A percentile compares a stretch with the other conserved stretches of the same genome.
Conservation (phyloP, 1,140 invertebrate genomes). For the Drosophila pachea region DNA sequence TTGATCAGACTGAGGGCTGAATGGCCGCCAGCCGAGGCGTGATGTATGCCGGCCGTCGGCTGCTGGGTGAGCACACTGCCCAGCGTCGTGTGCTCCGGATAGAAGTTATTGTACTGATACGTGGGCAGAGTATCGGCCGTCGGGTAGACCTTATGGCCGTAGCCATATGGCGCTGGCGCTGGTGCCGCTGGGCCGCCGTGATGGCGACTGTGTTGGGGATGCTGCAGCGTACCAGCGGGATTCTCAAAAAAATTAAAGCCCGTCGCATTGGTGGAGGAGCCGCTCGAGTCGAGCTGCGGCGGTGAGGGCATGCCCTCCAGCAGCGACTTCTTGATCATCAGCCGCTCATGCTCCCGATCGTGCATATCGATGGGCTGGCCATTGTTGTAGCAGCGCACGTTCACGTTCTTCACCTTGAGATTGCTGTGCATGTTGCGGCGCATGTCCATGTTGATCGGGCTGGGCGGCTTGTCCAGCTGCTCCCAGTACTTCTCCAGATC, state of each 20-base stretch:
- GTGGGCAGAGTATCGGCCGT: slow-evolving; percentile 68
- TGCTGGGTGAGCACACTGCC: slow-evolving; percentile 71
- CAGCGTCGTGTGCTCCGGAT: slow-evolving; percentile 60
- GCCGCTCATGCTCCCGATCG: slow-evolving; percentile 75
- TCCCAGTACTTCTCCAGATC: slow-evolving; percentile 79
- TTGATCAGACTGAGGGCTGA: slow-evolving; percentile 78
- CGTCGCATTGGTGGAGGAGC: slow-evolving; percentile 48
- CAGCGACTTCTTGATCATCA: slow-evolving; percentile 77
- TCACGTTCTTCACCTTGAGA: slow-evolving; percentile 76
- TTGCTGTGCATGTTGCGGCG: slow-evolving; percentile 77
- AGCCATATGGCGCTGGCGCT: slow-evolving; percentile 28
- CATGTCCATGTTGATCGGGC: slow-evolving; percentile 78
- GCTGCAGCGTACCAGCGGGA: slow-evolving; percentile 52
- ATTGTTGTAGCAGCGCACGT: slow-evolving; percentile 76
- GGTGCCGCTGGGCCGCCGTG: not conserved
- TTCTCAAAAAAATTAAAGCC: slow-evolving; percentile 76
- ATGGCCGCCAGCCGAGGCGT: slow-evolving; percentile 65
- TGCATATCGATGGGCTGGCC: slow-evolving; percentile 76
- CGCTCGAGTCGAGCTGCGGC: slow-evolving; percentile 66
- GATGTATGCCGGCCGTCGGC: slow-evolving; percentile 62
- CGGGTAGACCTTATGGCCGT: slow-evolving; percentile 75
- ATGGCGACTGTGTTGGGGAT: slow-evolving; percentile 1
- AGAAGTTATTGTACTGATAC: slow-evolving; percentile 78
- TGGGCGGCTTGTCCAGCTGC: slow-evolving; percentile 76
- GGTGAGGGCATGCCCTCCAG: slow-evolving; percentile 77